Conservation (phyloP, 2,113 vertebrate species). For the Mormyrus lacerda region DNA sequence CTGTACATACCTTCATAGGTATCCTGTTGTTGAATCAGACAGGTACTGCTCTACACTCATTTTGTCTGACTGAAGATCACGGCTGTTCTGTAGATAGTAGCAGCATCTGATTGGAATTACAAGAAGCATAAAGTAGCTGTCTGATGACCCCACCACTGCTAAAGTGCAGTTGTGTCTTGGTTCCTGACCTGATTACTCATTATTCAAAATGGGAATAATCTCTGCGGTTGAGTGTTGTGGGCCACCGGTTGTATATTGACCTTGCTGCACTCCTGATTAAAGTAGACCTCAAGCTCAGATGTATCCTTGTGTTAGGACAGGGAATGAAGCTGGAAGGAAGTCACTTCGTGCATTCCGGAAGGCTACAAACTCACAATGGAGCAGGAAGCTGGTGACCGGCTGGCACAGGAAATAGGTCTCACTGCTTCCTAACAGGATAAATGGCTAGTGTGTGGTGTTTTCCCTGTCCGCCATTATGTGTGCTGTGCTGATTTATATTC, state of each 20-base stretch:
- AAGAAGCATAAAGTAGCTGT: background rate
- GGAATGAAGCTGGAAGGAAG: conserved; percentile 50
- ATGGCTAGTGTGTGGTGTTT: background rate
- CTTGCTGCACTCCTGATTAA: conserved; percentile 27
- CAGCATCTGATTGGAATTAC: background rate
- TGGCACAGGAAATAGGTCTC: conserved; percentile 40
- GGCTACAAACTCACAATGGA: conserved; percentile 18
- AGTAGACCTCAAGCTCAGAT: conserved; percentile 45
- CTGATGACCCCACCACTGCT: background rate
- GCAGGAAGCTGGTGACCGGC: conserved; percentile 7
- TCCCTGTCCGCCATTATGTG: background rate
- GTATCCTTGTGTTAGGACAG: conserved; percentile 43
- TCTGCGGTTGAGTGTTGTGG: background rate
- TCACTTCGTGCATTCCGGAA: conserved; percentile 46
- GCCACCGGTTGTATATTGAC: background rate
- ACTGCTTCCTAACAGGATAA: conserved; percentile 25
- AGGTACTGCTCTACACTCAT: background rate
- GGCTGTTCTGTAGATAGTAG: background rate
- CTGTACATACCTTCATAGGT: background rate
- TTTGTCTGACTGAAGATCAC: background rate
- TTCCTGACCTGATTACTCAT: background rate
- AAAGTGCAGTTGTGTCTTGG: background rate
- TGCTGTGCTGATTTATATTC: background rate
- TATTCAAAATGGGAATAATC: background rate
- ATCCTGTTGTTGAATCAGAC: background rate